These are phyloP conservation scores for Dryas iulia DNA, from an alignment of 1,140 invertebrate species.

Conservation along the genomic window DNA sequence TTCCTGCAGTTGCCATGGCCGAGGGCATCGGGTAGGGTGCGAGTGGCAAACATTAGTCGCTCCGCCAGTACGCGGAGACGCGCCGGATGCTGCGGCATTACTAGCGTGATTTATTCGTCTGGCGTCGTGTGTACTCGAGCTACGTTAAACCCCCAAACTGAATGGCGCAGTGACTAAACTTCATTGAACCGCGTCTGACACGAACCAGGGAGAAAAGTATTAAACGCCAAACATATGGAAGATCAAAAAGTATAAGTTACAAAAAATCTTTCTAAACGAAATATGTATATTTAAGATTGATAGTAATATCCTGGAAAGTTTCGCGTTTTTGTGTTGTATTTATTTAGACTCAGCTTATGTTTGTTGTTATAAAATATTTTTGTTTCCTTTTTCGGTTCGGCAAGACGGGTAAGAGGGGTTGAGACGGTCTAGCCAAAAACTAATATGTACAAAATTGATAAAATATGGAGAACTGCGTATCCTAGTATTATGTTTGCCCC, in stretches of 20 bases:
- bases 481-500: too few species aligned
- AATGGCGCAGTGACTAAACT: constrained; percentile 33
- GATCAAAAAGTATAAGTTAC: constrained; percentile 3
- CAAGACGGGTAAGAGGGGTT: too few species aligned
- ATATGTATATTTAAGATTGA: not conserved
- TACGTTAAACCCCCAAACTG: constrained; percentile 59
- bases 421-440: too few species aligned
- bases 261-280: too few species aligned
- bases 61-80: constrained; percentile 52
- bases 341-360: too few species aligned
- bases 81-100: constrained; percentile 72
- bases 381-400: too few species aligned
- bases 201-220: constrained; percentile 54
- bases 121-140: constrained; percentile 46
- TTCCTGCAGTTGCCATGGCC: constrained; percentile 32
- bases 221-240: constrained; percentile 27
- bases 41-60: constrained; percentile 46
- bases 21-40: constrained; percentile 43
- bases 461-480: too few species aligned
- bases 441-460: too few species aligned
- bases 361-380: too few species aligned
- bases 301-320: too few species aligned
- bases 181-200: constrained; percentile 23
- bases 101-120: constrained; percentile 75
- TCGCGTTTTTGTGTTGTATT: too few species aligned